A percentile compares a stretch with the other conserved stretches of the same genome.
Conservation (phyloP, 2,888 invertebrate species). For the Lasioglossum figueresi region DNA sequence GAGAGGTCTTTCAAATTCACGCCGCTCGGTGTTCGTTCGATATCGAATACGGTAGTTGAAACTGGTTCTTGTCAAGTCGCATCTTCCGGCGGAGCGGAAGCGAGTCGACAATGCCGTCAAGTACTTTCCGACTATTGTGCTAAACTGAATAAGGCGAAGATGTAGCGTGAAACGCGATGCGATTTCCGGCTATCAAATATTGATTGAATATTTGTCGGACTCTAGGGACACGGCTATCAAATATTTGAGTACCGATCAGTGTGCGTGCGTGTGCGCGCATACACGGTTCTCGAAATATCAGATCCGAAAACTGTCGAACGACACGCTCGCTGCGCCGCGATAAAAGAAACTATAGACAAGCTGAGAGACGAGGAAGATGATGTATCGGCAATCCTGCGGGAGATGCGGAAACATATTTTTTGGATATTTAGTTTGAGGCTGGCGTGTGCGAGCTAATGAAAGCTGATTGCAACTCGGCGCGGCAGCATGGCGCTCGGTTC, state of each 20-base stretch:
- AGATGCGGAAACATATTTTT: not conserved
- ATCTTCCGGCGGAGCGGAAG: not conserved
- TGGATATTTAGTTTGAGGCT: not conserved
- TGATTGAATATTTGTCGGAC: conserved; percentile 22
- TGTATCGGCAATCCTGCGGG: not conserved
- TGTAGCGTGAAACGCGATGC: not conserved
- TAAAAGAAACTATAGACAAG: not conserved
- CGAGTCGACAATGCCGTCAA: not conserved
- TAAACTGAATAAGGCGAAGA: conserved; percentile 11
- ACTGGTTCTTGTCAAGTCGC: conserved; percentile 1
- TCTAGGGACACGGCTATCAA: conserved; percentile 5
- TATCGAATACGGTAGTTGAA: not conserved
- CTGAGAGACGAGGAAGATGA: too few relatives aligned
- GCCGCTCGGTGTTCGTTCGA: not conserved
- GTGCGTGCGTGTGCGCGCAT: not conserved
- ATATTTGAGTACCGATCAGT: conserved; percentile 15
- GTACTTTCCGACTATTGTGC: not conserved
- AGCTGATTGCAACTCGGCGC: not conserved
- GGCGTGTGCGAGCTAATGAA: not conserved
- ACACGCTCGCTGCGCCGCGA: not conserved
- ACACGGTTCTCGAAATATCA: not conserved
- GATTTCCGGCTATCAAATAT: conserved; percentile 19
- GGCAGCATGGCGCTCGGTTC: not conserved
- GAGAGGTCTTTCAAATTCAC: not conserved
- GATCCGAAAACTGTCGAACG: not conserved